These are phyloP conservation scores for Mormoops blainvillei DNA, from an alignment of 2,113 vertebrate species.

Conservation along the genomic window DNA sequence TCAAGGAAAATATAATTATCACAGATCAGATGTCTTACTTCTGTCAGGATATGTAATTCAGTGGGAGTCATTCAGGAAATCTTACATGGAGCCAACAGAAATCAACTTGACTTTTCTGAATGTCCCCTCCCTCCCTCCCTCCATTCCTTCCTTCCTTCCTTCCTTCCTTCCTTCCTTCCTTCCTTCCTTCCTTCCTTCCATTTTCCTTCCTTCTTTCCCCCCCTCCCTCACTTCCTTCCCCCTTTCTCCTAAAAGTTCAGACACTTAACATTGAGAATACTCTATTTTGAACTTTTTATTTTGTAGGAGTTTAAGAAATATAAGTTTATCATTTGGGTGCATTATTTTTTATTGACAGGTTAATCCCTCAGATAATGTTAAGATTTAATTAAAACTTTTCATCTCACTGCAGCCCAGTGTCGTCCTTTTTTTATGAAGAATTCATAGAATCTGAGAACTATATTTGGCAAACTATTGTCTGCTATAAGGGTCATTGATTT, in stretches of 20 bases:
- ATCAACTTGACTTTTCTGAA: neutral
- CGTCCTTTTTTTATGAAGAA: neutral
- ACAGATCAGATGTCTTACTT: neutral
- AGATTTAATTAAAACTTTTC: neutral
- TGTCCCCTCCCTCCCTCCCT: accelerated
- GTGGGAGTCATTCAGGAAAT: neutral
- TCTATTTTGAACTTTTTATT: neutral
- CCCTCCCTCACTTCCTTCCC: neutral
- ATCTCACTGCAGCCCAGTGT: neutral
- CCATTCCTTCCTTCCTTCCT: neutral
- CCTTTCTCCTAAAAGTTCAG: neutral
- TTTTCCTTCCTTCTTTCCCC: neutral
- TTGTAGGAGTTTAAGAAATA: neutral
- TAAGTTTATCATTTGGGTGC: neutral
- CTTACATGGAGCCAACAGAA: neutral
- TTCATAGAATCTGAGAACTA: neutral
- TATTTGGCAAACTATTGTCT: neutral
- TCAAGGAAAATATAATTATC: neutral
- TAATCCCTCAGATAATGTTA: neutral
- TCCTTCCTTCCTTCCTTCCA: neutral
- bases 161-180: neutral
- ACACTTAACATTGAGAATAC: neutral
- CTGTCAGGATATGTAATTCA: neutral
- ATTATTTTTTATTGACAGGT: neutral
- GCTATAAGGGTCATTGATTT: neutral